Evolutionary conservation across 2,888 invertebrate genomes (phyloP), one percentile per base, ranked within the genome.

Genomic region (Eupithecia insigniata): DNA sequence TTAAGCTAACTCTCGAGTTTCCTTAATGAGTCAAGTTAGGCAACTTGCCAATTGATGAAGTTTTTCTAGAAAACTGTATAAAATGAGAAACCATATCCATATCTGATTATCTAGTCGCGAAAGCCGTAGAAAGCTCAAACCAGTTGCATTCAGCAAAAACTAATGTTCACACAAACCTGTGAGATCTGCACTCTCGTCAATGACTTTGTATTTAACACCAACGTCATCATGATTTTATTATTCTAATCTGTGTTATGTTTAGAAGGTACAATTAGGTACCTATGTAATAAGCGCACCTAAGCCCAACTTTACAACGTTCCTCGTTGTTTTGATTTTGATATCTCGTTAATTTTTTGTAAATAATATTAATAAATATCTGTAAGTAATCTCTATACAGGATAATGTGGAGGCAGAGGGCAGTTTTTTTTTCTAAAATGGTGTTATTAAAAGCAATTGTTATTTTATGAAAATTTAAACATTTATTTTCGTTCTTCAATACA

Each of bases 41-140:
- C 22, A 60, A 60, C 16, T 60, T 30, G 30, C 30, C 30, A 60
- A 16, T 36, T 39, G 14, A 16, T 26, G 0, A 34, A 26, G 32
- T 55, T 66, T 66, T 62, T 55, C 10, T 22, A 32, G 32, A 26
- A 55, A 64, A 64, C 64, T 26, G 0, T 36, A 10, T 65, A n/a
- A 12, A 55, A 6, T 28, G 32, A 69, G 46, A 69, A 66, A 70
- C n/a, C n/a, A n/a, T n/a, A n/a, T 58, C 58, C 51, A 60, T 22
- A 46, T n/a, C 34, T 62, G 51, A 28, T 51, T 66, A 65, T 43
- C 43, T 43, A 22, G 18, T 62, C 66, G 77, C 76, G 82, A 86
- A 83, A 86, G 85, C 75, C 74, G 77, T 84, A 87, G 86, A 87
- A 87, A 87, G 86, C 84, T 80, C 72, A 75, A 74, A 85, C 85